phyloP scores from a whole-genome alignment of 2,113 vertebrate genomes.

The Oxyura jamaicensis region DNA sequence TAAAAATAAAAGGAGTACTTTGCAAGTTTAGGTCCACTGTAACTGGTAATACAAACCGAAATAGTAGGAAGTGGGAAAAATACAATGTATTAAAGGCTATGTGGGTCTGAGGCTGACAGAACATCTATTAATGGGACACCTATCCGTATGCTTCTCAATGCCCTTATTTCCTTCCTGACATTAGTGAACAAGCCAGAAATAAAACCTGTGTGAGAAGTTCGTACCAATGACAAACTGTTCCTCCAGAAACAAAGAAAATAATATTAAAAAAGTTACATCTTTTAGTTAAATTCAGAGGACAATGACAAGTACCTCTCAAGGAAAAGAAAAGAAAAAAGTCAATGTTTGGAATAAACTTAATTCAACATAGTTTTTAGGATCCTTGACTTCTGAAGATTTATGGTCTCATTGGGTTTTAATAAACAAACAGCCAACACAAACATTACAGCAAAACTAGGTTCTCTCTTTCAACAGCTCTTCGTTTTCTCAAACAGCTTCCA shows the following conservation, averaged over 20 bases:
- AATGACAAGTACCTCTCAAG: conserved; percentile 15
- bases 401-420: not conserved
- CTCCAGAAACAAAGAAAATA: not conserved
- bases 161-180: not conserved
- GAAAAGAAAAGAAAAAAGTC: not conserved
- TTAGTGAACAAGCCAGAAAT: not conserved
- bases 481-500: not conserved
- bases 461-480: not conserved
- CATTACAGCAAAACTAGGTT: not conserved
- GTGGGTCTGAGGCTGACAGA: not conserved
- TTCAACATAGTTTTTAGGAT: not conserved
- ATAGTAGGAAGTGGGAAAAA: not conserved
- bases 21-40: not conserved
- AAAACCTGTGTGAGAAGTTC: not conserved
- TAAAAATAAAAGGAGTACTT: not conserved
- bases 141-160: not conserved
- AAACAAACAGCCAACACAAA: not conserved
- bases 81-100: not conserved
- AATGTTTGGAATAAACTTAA: not conserved
- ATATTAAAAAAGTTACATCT: not conserved
- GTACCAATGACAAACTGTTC: not conserved
- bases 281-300: not conserved
- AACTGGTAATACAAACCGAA: not conserved
- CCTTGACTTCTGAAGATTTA: not conserved
- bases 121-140: not conserved